These are phyloP conservation scores for Pandion haliaetus DNA, from an alignment of 2,113 vertebrate species.

Conservation along the genomic window DNA sequence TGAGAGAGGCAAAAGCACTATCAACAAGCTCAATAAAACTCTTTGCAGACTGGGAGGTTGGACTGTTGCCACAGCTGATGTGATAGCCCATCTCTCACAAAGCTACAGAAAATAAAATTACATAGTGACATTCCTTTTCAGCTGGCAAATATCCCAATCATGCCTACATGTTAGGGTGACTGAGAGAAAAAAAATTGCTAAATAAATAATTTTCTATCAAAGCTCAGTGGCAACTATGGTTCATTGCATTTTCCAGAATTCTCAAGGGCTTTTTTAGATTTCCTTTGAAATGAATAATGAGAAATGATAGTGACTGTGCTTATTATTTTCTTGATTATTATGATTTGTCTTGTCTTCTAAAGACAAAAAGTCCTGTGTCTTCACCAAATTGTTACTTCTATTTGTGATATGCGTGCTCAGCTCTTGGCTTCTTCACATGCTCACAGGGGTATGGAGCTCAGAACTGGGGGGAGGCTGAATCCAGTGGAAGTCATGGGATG, in stretches of 20 bases:
- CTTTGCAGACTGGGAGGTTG: neutral
- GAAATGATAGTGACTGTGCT: neutral
- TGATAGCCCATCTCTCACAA: neutral
- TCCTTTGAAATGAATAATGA: neutral
- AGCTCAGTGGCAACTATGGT: neutral
- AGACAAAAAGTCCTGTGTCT: neutral
- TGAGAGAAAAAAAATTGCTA: rapidly evolving
- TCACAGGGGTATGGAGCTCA: neutral
- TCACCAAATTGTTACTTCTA: neutral
- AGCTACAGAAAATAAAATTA: neutral
- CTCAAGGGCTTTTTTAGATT: neutral
- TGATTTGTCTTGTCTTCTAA: neutral
- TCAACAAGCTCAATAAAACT: neutral
- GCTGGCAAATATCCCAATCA: neutral
- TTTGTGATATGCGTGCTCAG: rapidly evolving
- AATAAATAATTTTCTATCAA: neutral
- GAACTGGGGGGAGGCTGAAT: neutral
- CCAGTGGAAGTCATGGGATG: neutral
- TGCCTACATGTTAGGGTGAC: neutral
- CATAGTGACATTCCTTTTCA: neutral
- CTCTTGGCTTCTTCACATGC: neutral
- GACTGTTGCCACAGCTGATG: neutral
- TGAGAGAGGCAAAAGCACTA: neutral
- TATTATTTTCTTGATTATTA: neutral
- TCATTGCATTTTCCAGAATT: neutral